phyloP scores from a whole-genome alignment of 1,140 invertebrate species.

The Drusus annulatus region DNA sequence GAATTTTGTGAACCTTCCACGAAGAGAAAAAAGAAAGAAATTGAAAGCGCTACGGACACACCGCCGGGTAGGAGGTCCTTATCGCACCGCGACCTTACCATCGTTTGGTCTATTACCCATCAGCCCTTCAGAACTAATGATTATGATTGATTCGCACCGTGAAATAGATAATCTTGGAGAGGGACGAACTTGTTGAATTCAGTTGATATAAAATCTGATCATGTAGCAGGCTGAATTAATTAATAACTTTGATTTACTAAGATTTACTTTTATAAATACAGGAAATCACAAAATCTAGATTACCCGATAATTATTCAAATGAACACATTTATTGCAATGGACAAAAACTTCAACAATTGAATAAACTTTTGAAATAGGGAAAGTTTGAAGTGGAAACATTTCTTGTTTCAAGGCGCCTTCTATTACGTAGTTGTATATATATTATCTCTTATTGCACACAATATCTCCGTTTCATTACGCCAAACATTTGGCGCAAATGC shows the following conservation, averaged over 20 bases:
- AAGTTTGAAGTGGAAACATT: not conserved
- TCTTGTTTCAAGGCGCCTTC: not conserved
- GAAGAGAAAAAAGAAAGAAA: not conserved
- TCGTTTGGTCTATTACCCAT: conserved; percentile 12
- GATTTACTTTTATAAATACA: too few species aligned
- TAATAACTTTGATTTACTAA: too few species aligned
- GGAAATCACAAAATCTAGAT: too few species aligned
- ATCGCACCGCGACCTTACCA: not conserved
- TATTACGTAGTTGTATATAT: not conserved
- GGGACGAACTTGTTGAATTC: conserved; percentile 2
- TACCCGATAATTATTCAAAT: too few species aligned
- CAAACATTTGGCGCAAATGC: conserved; percentile 27
- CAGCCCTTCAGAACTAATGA: conserved; percentile 11
- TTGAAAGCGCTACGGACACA: not conserved
- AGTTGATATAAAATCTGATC: not conserved
- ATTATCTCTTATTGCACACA: conserved; percentile 1
- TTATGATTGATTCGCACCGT: conserved; percentile 7
- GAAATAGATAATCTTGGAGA: not conserved
- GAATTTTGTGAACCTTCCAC: not conserved
- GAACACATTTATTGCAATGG: too few species aligned
- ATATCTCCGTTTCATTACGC: conserved; percentile 26
- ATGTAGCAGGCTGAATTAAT: not conserved
- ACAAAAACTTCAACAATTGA: too few species aligned
- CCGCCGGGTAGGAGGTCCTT: not conserved
- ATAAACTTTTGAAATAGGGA: too few species aligned